Conservation (phyloP, 1,140 invertebrate species). For the Zaprionus tsacasi region DNA sequence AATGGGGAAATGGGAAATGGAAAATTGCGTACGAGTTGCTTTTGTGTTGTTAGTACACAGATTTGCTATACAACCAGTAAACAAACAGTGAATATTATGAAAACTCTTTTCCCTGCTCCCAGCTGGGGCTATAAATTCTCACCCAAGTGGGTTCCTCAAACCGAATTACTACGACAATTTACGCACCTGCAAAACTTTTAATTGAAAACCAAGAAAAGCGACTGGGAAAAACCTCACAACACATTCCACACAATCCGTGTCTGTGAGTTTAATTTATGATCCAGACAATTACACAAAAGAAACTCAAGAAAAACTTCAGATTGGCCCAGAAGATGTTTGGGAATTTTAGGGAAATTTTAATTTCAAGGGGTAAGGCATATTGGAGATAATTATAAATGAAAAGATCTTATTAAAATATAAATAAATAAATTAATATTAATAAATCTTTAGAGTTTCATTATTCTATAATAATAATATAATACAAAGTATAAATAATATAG, state of each 20-base stretch:
- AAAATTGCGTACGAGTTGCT: constrained; percentile 27
- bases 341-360: not conserved
- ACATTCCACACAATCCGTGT: constrained; percentile 45
- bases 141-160: constrained; percentile 32
- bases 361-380: too few species aligned
- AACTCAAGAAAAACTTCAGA: constrained; percentile 30
- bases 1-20: constrained; percentile 16
- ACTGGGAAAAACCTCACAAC: constrained; percentile 4
- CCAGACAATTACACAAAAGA: constrained; percentile 55
- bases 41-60: constrained; percentile 65
- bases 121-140: constrained; percentile 31
- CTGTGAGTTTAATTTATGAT: constrained; percentile 65
- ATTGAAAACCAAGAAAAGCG: constrained; percentile 60
- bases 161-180: constrained; percentile 49
- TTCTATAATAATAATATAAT: too few species aligned
- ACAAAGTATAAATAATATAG: not conserved
- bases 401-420: too few species aligned
- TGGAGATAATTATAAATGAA: too few species aligned
- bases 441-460: too few species aligned
- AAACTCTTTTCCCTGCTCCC: constrained; percentile 8
- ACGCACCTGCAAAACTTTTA: constrained; percentile 71
- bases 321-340: constrained; percentile 25
- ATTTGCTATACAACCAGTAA: constrained; percentile 58
- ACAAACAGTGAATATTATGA: constrained; percentile 36
- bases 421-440: too few species aligned